These are phyloP conservation scores for Gryllus bimaculatus DNA, from an alignment of 1,140 invertebrate genomes.

Conservation along the genomic window DNA sequence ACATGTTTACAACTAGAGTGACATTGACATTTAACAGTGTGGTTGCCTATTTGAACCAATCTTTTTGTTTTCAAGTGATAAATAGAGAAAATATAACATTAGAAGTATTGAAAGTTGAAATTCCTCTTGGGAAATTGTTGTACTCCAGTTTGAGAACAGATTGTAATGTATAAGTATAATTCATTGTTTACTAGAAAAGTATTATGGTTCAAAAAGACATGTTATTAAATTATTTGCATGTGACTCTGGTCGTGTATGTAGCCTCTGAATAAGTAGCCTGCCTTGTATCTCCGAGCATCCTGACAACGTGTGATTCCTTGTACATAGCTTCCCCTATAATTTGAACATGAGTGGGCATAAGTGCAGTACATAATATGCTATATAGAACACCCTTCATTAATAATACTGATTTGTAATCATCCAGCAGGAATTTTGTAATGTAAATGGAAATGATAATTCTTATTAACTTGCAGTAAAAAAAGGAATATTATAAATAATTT, in stretches of 20 bases:
- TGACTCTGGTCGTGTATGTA: neutral
- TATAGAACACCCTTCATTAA: neutral
- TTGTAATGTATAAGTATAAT: too few relatives aligned
- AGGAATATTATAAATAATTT: too few relatives aligned
- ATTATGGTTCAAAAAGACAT: neutral
- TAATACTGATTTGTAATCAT: slow-evolving; percentile 6
- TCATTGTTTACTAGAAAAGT: too few relatives aligned
- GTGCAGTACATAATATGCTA: neutral
- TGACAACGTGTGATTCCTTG: neutral
- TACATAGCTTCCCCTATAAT: neutral
- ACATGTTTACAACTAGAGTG: neutral
- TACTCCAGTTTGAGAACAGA: too few relatives aligned
- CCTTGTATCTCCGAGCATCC: neutral
- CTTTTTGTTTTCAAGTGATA: too few relatives aligned
- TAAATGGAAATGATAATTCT: too few relatives aligned
- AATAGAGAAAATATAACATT: too few relatives aligned
- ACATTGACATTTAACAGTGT: neutral
- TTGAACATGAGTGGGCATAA: neutral
- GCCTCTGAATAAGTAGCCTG: neutral
- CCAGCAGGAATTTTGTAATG: neutral
- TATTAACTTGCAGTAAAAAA: neutral
- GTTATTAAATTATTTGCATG: neutral
- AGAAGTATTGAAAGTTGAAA: too few relatives aligned
- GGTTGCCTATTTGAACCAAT: neutral
- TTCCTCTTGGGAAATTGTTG: too few relatives aligned